Percentiles rank a stretch among this genome's conserved stretches.
Conservation (phyloP, 2,797 vertebrate genomes). For the Antennarius maculatus region DNA sequence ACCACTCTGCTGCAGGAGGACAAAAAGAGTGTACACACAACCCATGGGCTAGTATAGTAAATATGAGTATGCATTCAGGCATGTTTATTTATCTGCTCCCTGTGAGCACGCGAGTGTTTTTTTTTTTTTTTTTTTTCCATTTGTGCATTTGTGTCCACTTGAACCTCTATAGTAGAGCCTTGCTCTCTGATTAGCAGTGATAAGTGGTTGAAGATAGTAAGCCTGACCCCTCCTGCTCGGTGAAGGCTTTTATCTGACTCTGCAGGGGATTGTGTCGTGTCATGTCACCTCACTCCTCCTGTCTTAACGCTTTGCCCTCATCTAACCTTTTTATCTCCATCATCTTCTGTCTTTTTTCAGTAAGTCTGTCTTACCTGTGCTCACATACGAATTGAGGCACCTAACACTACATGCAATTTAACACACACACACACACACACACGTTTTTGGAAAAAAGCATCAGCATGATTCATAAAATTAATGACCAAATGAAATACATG, state of each 20-base stretch:
- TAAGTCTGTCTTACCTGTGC: neutral
- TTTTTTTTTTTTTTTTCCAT: neutral
- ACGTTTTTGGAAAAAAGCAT: too few relatives aligned
- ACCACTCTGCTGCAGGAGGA: constrained; percentile 24
- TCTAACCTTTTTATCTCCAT: constrained; percentile 48
- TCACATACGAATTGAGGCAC: neutral
- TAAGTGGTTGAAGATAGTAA: constrained; percentile 54
- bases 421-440: neutral
- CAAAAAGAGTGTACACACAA: constrained; percentile 23
- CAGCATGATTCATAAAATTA: too few relatives aligned
- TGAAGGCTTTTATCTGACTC: constrained; percentile 58
- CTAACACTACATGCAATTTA: neutral
- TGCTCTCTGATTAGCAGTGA: constrained; percentile 50
- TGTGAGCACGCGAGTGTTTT: constrained; percentile 4
- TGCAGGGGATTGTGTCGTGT: constrained; percentile 47
- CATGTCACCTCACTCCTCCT: constrained; percentile 48
- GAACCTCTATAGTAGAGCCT: constrained; percentile 22
- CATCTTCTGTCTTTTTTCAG: constrained; percentile 5
- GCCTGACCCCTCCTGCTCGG: constrained; percentile 35
- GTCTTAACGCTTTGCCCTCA: constrained; percentile 52
- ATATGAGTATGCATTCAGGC: constrained; percentile 1
- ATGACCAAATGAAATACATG: too few relatives aligned
- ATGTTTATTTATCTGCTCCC: constrained; percentile 2
- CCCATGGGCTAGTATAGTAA: neutral
- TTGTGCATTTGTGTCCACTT: constrained; percentile 6